Evolutionary conservation across 2,888 invertebrate species (phyloP), one percentile per base, ranked within the genome.

Genomic region (Bugulina stolonifera): DNA sequence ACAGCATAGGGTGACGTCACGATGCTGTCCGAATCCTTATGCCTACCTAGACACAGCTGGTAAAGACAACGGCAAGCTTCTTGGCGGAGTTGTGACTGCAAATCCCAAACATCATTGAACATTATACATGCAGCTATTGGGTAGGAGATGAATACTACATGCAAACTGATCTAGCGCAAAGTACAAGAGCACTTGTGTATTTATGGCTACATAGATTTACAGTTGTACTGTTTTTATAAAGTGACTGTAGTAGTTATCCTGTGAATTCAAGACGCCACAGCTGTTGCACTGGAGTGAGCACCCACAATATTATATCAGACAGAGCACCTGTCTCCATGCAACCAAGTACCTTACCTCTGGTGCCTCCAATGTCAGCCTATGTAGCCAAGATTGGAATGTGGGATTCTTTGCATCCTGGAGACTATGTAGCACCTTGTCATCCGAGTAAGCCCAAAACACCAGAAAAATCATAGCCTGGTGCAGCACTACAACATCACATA

Each of bases 11-110:
- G 64, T 14, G 64, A 64, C 10, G 25, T 3, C 14, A 10, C 14
- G 32, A 10, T 43, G 43, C 18, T 43, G 43, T 18, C 18, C 43
- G 43, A 43, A 18, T 18, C 18, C 18, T 32, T 64, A 18, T 10
- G 64, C 54, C 79, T 78, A 0, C 93, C 92, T 73, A 92, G 85
- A 82, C 93, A 94, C 71, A 94, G 87, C 71, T 92, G 89, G 84
- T 95, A 94, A n/a, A 95, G 87, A 0, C 94, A 94, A 71, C 93
- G 92, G 83, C 94, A 94, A 0, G 93, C 93, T 84, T 96, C 95
- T 72, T 93, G 89, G 23, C 95, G 88, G 0, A 95, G 93, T 76
- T 92, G 88, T 0, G 94, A 94, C 82, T 85, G 76, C 35, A 77
- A 77, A 69, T n/a, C n/a, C n/a, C n/a, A n/a, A n/a, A n/a, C n/a